These are phyloP conservation scores for Drosophila kanapiae DNA, from an alignment of 1,140 invertebrate species.

Conservation along the genomic window DNA sequence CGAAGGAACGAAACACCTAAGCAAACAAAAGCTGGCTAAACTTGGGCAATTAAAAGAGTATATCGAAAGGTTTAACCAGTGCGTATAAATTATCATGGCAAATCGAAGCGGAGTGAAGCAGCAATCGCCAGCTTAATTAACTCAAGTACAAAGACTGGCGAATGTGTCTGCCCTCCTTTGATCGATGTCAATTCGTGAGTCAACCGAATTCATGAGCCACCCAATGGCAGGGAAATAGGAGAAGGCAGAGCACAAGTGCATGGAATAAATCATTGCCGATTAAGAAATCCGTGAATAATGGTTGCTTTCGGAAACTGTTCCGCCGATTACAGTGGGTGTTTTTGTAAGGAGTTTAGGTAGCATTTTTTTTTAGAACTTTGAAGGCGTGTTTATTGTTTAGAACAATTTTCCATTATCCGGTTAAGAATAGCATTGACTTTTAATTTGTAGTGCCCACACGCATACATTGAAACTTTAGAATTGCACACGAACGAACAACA, in stretches of 20 bases:
- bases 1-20: slow-evolving; percentile 1
- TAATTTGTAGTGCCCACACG: no score
- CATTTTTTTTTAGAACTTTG: not conserved
- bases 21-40: slow-evolving; percentile 9
- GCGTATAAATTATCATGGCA: slow-evolving; percentile 68
- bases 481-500: no score
- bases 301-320: not conserved
- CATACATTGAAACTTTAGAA: no score
- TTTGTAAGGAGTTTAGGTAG: not conserved
- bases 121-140: slow-evolving; percentile 72
- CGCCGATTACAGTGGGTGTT: not conserved
- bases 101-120: slow-evolving; percentile 64
- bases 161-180: slow-evolving; percentile 57
- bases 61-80: slow-evolving; percentile 34
- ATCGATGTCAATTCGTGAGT: slow-evolving; percentile 78
- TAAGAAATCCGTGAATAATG: slow-evolving; percentile 10
- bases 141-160: slow-evolving; percentile 60
- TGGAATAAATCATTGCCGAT: slow-evolving; percentile 33
- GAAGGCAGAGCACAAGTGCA: slow-evolving; percentile 14
- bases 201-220: slow-evolving; percentile 34
- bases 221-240: not conserved
- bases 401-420: not conserved
- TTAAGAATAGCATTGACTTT: no score
- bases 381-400: not conserved
- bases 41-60: slow-evolving; percentile 33